A percentile compares a stretch with the other conserved stretches of the same genome.
phyloP scores from a whole-genome alignment of 2,888 invertebrate species.

The Thymelicus sylvestris region DNA sequence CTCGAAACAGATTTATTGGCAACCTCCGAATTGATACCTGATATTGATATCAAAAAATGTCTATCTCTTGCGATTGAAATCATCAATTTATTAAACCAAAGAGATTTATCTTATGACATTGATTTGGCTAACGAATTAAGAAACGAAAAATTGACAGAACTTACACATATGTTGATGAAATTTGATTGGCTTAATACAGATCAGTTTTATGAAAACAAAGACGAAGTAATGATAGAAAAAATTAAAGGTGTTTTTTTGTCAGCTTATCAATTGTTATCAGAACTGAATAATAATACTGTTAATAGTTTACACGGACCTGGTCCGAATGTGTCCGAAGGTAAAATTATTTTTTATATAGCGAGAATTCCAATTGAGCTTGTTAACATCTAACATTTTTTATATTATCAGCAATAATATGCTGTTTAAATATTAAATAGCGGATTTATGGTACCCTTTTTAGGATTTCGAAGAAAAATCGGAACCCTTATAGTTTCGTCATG shows the following conservation, averaged over 20 bases:
- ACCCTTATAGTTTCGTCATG: too few relatives aligned
- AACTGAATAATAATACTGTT: conserved; percentile 44
- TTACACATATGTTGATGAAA: conserved; percentile 45
- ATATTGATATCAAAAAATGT: conserved; percentile 48
- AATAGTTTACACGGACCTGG: conserved; percentile 1
- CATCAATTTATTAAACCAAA: conserved; percentile 48
- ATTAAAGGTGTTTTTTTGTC: conserved; percentile 52
- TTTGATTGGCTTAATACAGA: conserved; percentile 60
- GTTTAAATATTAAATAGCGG: neutral
- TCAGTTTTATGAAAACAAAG: conserved; percentile 49
- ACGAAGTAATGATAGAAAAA: conserved; percentile 49
- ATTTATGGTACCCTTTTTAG: too few relatives aligned
- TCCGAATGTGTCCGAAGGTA: neutral
- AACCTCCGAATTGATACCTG: conserved; percentile 33
- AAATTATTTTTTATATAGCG: neutral
- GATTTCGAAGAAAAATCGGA: too few relatives aligned
- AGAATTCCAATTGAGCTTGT: neutral
- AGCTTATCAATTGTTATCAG: conserved; percentile 55
- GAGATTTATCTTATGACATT: conserved; percentile 35
- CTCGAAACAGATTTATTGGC: conserved; percentile 51
- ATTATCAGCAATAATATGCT: neutral
- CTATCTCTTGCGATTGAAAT: conserved; percentile 50
- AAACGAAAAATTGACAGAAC: neutral
- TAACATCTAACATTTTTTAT: neutral
- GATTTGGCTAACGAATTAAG: neutral